Evolutionary conservation across 2,113 vertebrate species (phyloP).

Genomic region (Cyphomyrus discorhynchus): DNA sequence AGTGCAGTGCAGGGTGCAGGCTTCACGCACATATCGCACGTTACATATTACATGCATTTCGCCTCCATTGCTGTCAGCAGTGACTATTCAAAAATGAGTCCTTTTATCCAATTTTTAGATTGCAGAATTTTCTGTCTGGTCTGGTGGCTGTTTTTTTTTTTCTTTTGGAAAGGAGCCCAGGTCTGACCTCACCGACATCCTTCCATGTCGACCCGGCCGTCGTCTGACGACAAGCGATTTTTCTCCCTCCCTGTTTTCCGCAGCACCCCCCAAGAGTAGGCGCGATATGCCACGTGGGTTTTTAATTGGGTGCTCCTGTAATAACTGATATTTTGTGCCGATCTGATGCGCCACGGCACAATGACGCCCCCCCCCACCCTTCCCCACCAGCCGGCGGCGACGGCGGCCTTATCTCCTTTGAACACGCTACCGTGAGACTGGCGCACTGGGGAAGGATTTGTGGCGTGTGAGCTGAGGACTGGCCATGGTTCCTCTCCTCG

Average conservation of each 20-base stretch:
- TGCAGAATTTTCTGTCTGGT: background rate
- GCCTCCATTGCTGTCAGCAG: background rate
- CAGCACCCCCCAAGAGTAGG: background rate
- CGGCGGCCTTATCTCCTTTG: constrained; percentile 61
- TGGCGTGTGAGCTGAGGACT: constrained; percentile 53
- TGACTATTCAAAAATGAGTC: background rate
- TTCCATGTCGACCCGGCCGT: background rate
- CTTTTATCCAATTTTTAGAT: background rate
- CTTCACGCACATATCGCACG: background rate
- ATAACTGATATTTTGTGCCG: constrained; percentile 36
- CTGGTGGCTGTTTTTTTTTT: background rate
- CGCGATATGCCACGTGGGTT: background rate
- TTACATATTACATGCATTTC: background rate
- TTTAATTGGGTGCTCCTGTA: constrained; percentile 42
- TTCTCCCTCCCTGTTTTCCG: background rate
- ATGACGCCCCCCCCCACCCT: constrained; percentile 49
- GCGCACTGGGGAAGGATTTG: constrained; percentile 65
- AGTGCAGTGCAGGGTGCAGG: background rate
- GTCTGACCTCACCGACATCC: background rate
- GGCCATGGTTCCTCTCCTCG: constrained; percentile 41
- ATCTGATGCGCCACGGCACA: constrained; percentile 47
- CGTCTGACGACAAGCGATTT: background rate
- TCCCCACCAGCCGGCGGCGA: constrained; percentile 38
- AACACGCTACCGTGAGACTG: constrained; percentile 57
- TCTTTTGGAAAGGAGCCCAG: background rate